phyloP scores from a whole-genome alignment of 2,888 invertebrate genomes.

The Pyrgus malvae region DNA sequence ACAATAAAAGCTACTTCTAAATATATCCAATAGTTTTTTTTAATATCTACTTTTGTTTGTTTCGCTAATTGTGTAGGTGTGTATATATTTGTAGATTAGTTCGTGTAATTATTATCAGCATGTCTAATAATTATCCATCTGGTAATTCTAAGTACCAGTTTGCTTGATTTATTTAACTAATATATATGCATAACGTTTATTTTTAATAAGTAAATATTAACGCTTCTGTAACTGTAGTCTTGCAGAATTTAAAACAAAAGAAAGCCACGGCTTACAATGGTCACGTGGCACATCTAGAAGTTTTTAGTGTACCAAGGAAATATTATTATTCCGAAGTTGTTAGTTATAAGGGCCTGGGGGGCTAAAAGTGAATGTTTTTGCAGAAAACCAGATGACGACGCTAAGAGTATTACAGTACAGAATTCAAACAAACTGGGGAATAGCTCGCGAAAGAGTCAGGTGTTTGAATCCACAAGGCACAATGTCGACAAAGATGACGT shows the following conservation, averaged over 20 bases:
- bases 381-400: conserved; percentile 78
- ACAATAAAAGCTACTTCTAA: too few relatives aligned
- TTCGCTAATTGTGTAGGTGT: too few relatives aligned
- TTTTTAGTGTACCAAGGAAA: background rate
- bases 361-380: conserved; percentile 51
- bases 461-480: conserved; percentile 87
- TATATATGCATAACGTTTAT: background rate
- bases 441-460: conserved; percentile 82
- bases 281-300: too few relatives aligned
- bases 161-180: background rate
- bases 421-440: conserved; percentile 57
- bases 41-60: too few relatives aligned
- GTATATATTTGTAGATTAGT: background rate
- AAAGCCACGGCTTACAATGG: too few relatives aligned
- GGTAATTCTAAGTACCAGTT: background rate
- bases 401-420: conserved; percentile 73
- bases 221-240: too few relatives aligned
- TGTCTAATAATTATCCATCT: background rate
- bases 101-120: background rate
- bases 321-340: background rate
- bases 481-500: conserved; percentile 88
- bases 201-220: too few relatives aligned
- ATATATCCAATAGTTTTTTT: too few relatives aligned
- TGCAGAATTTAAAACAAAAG: too few relatives aligned
- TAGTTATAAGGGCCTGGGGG: conserved; percentile 10